phyloP scores from a whole-genome alignment of 2,797 vertebrate genomes.

The Sebastes paucispinis region DNA sequence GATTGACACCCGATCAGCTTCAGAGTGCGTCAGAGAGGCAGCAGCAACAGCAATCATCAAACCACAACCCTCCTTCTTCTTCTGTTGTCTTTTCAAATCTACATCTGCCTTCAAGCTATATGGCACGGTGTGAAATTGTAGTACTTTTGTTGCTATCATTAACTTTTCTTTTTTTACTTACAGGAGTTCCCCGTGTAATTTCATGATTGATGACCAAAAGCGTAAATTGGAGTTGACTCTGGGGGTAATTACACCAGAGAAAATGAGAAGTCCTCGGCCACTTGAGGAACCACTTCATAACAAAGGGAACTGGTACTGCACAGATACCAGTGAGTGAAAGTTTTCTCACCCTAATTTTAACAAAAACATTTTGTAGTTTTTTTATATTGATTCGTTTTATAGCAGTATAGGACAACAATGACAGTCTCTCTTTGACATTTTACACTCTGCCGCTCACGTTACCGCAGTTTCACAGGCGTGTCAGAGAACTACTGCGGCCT shows the following conservation, averaged over 20 bases:
- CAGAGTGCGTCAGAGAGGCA: constrained; percentile 64
- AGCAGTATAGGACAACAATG: background rate
- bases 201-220: background rate
- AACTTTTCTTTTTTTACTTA: background rate
- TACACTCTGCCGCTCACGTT: too few species aligned
- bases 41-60: constrained; percentile 63
- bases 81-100: background rate
- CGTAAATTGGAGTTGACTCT: background rate
- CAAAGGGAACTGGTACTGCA: too few species aligned
- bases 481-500: too few species aligned
- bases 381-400: too few species aligned
- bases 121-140: constrained; percentile 76
- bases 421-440: background rate
- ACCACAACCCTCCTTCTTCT: constrained; percentile 7
- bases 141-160: constrained; percentile 13
- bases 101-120: background rate
- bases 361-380: background rate
- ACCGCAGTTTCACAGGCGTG: too few species aligned
- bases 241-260: background rate
- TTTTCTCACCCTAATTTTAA: too few species aligned
- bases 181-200: background rate
- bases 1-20: constrained; percentile 79
- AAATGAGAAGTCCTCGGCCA: background rate
- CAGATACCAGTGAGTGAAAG: too few species aligned
- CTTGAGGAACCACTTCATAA: background rate